Evolutionary conservation across 1,140 invertebrate species (phyloP), one percentile per base, ranked within the genome.

Genomic region (Zaprionus davidi): DNA sequence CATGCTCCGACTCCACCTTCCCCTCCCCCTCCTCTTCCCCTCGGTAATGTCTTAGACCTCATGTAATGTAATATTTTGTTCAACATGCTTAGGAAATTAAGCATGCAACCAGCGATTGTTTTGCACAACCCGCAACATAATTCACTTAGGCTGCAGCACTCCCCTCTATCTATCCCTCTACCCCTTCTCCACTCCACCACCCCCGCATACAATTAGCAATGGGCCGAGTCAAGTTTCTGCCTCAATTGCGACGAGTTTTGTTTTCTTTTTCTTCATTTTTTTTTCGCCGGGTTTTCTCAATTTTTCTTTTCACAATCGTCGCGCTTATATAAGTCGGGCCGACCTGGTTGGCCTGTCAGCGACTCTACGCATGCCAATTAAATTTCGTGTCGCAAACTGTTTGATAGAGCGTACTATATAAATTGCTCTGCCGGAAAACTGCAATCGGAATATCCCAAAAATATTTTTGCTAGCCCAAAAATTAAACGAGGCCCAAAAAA

Each of bases 201-300:
- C 51, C 76, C 65, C 56, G 62, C 60, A 67, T 74, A 58, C 71
- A 82, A 76, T 86, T 85, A 86, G 76, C 83, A 76, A 71, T 76
- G 83, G 76, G 79, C 64, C 64, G 76, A 65, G 44, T 71, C 79
- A 67, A 56, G 71, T 81, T 86, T 76, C 78, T 85, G 82, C 75
- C 65, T 85, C 75, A 86, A 86, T 83, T 84, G 78, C 67, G 69
- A 64, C 38, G 34, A 62, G 24, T 71, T 75, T 62, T 67, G 41
- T 65, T 68, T 85, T 74, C 71, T 84, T 64, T 71, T n/a, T 34
- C 28, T n/a, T 44, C 3, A 7, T 7, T 31, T 46, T 46, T 20
- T 17, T 76, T 76, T 70, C 51, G 28, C 46, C 24, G n/a, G 17
- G 51, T 49, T 64, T 64, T 64, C 28, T 79, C n/a, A 15, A 41